Conservation (phyloP, 1,140 invertebrate species). For the Drosophila tristis region DNA sequence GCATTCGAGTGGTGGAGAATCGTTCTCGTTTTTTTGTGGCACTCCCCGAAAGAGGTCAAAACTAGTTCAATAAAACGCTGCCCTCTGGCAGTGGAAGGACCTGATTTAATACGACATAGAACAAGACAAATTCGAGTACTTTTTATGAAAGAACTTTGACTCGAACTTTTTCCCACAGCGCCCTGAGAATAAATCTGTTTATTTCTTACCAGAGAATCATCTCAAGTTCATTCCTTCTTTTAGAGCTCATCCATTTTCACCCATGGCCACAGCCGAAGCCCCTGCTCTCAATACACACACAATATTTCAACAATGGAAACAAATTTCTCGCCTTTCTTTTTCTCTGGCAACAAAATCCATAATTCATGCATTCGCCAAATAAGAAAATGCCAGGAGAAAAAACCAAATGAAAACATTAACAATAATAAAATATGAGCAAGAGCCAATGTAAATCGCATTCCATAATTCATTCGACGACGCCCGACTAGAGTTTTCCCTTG, state of each 20-base stretch:
- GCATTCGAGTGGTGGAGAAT: slow-evolving; percentile 8
- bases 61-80: slow-evolving; percentile 15
- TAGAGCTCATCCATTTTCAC: slow-evolving; percentile 2
- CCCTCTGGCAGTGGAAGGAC: slow-evolving; percentile 4
- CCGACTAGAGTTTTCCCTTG: not conserved
- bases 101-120: too few relatives aligned
- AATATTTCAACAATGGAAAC: slow-evolving; percentile 66
- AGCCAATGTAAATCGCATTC: slow-evolving; percentile 74
- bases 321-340: slow-evolving; percentile 52
- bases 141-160: not conserved
- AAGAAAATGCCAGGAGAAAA: slow-evolving; percentile 41
- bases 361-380: slow-evolving; percentile 79
- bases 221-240: too few relatives aligned
- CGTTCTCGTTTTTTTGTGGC: slow-evolving; percentile 21
- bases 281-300: slow-evolving; percentile 42
- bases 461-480: slow-evolving; percentile 72
- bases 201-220: too few relatives aligned
- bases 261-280: not conserved
- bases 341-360: slow-evolving; percentile 66
- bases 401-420: slow-evolving; percentile 72
- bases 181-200: too few relatives aligned
- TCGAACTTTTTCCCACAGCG: not conserved
- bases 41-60: slow-evolving; percentile 23
- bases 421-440: slow-evolving; percentile 78
- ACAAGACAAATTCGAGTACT: not conserved